phyloP scores from a whole-genome alignment of 2,113 vertebrate genomes.

The Trematocara zebra region DNA sequence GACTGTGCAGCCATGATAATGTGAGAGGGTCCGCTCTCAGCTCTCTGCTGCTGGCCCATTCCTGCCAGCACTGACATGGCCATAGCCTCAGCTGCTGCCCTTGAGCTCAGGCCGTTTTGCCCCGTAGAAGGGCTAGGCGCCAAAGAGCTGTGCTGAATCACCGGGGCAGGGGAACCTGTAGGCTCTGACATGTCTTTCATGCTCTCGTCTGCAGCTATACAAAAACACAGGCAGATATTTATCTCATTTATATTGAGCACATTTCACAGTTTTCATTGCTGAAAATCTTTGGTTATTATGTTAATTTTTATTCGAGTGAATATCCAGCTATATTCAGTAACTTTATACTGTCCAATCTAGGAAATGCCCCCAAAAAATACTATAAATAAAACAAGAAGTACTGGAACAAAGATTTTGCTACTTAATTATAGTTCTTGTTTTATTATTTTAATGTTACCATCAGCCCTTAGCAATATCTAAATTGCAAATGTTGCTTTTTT shows the following conservation, averaged over 20 bases:
- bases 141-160: conserved; percentile 92
- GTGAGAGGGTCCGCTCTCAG: conserved; percentile 73
- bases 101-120: conserved; percentile 83
- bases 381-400: not conserved
- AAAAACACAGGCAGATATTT: not conserved
- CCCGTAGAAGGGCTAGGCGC: conserved; percentile 70
- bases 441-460: not conserved
- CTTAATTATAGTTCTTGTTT: not conserved
- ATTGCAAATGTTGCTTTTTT: not conserved
- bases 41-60: conserved; percentile 90
- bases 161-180: conserved; percentile 84
- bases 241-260: not conserved
- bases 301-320: accelerated
- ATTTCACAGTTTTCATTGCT: not conserved
- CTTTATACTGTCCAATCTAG: not conserved
- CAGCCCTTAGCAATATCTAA: not conserved
- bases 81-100: conserved; percentile 90
- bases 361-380: not conserved
- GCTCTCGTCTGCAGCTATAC: conserved; percentile 80
- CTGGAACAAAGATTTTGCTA: not conserved
- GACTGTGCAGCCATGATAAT: conserved; percentile 88
- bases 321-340: not conserved
- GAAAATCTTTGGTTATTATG: not conserved
- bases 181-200: conserved; percentile 88
- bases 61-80: conserved; percentile 93